Conservation (phyloP, 2,113 vertebrate species). For the Sprattus sprattus region DNA sequence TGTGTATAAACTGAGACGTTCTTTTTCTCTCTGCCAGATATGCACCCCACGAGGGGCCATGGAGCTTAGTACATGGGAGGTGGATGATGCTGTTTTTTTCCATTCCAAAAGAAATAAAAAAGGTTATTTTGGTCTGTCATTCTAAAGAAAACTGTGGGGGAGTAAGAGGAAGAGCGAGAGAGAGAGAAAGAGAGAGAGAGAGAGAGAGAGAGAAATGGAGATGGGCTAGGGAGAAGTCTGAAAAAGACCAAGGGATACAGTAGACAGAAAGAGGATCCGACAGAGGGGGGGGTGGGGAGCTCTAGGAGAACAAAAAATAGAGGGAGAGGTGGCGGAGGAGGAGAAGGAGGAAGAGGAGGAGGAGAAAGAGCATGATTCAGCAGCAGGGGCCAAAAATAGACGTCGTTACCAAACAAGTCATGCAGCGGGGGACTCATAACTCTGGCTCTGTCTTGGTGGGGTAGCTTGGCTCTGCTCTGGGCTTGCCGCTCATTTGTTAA, state of each 20-base stretch:
- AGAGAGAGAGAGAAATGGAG: neutral
- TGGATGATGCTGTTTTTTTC: slow-evolving; percentile 53
- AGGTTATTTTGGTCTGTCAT: slow-evolving; percentile 7
- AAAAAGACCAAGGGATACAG: neutral
- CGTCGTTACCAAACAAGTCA: slow-evolving; percentile 59
- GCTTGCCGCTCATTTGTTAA: slow-evolving; percentile 56
- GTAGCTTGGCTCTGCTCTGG: slow-evolving; percentile 36
- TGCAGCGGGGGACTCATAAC: slow-evolving; percentile 56
- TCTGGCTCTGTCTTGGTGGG: slow-evolving; percentile 49
- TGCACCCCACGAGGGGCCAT: neutral
- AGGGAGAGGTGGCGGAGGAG: slow-evolving; percentile 15
- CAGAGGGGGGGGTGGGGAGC: neutral
- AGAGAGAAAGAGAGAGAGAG: neutral
- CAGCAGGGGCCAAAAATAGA: slow-evolving; percentile 65
- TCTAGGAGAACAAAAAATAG: neutral
- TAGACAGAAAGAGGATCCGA: neutral
- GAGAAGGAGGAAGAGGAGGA: slow-evolving; percentile 30
- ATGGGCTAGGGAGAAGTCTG: neutral
- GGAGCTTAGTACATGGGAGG: slow-evolving; percentile 28
- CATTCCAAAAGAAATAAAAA: slow-evolving; percentile 57
- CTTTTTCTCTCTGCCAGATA: neutral
- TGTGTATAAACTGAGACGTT: neutral
- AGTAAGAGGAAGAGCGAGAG: neutral
- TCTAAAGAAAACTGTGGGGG: slow-evolving; percentile 23
- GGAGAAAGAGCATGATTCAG: slow-evolving; percentile 62